Base-by-base conservation (phyloP, 2,113 vertebrate species). In the Maccullochella peelii region DNA sequence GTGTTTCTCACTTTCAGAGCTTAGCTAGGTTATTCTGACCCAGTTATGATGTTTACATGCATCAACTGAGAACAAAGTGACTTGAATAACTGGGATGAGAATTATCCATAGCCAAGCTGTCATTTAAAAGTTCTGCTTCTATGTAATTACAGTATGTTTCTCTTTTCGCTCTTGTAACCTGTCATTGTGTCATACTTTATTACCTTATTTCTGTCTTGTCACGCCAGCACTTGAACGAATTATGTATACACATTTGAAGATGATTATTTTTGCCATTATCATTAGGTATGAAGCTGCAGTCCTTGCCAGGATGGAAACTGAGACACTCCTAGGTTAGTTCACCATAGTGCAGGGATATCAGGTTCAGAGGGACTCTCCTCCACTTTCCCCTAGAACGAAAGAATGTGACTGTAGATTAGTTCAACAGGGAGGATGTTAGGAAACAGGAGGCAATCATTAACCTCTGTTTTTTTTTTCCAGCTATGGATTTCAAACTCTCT, bases 391-490 rank as follows among this genome's bases (percentile, higher is more conserved):
- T 27, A 50, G 66, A 80, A 68, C 70, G 81, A 90, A 90, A 78
- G 88, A 89, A 89, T 83, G 87, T 55, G 86, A 86, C 82, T 91
- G 85, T 81, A 90, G 87, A 90, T 90, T 90, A 90, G 80, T 86
- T 85, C 50, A 25, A 84, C 38, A 12, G 71, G 58, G 71, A 57
- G 84, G 85, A 82, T 74, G 70, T 71, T 71, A 47, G 57, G 69
- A 85, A 91, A 88, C 71, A 61, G 68, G 44, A 76, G 83, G 33
- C 55, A 88, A 93, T 95, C 87, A 94, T 94, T 95, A 92, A 95
- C 86, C 59, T 80, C 27, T 0, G 16, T 52, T 70, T 91, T 47
- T 91, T 47, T 30, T 70, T 36, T 78, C 72, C 70, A 74, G 68
- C 58, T 38, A 30, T 36, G 23, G 59, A 73, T 80, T 70, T 78